Conservation (phyloP, 2,888 invertebrate genomes). For the Monochamus alternatus region DNA sequence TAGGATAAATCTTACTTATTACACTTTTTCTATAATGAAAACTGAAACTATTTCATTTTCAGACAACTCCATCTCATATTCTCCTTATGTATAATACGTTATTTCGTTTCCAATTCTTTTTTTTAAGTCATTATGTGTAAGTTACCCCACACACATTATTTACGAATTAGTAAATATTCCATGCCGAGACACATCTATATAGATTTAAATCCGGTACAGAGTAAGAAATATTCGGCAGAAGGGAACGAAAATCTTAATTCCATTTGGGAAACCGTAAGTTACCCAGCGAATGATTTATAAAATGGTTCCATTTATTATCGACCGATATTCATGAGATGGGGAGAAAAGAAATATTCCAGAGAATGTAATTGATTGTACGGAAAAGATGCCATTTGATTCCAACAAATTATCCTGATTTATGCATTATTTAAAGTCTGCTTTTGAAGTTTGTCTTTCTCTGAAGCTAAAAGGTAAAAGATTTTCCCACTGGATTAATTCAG, state of each 20-base stretch:
- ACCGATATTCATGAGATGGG: constrained; percentile 62
- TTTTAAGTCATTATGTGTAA: too few relatives aligned
- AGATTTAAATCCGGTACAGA: too few relatives aligned
- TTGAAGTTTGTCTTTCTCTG: constrained; percentile 49
- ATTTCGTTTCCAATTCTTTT: too few relatives aligned
- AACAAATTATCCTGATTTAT: constrained; percentile 65
- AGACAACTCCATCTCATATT: too few relatives aligned
- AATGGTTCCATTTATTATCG: constrained; percentile 64
- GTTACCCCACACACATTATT: too few relatives aligned
- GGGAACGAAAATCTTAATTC: constrained; percentile 61
- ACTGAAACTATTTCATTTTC: too few relatives aligned
- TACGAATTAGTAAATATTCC: too few relatives aligned
- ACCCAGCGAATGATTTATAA: constrained; percentile 64
- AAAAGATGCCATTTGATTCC: constrained; percentile 64
- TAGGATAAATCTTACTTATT: too few relatives aligned
- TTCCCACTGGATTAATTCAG: constrained; percentile 40
- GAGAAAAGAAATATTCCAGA: constrained; percentile 59
- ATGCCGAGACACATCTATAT: too few relatives aligned
- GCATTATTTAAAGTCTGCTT: constrained; percentile 55
- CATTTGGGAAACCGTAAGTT: constrained; percentile 61
- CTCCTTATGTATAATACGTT: too few relatives aligned
- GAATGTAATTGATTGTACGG: constrained; percentile 66
- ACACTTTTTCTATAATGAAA: too few relatives aligned
- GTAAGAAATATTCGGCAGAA: background rate
- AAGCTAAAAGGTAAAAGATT: constrained; percentile 46